These are phyloP conservation scores for Andrena haemorrhoa DNA, from an alignment of 2,888 invertebrate genomes.

Conservation along the genomic window DNA sequence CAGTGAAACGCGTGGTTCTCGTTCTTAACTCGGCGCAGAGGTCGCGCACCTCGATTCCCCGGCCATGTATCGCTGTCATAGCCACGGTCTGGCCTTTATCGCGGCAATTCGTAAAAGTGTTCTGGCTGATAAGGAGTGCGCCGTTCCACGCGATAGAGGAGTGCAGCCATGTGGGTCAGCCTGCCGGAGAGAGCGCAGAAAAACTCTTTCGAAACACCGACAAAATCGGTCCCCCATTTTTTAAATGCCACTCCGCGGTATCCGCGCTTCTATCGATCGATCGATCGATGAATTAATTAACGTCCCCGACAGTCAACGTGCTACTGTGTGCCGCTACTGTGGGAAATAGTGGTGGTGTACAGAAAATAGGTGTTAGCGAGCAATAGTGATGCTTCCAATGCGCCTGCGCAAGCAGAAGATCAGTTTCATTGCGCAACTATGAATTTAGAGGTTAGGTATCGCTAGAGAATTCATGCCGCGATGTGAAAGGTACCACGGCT, in stretches of 20 bases:
- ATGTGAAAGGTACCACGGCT: too few relatives aligned
- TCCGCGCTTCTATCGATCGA: background rate
- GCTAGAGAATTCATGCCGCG: too few relatives aligned
- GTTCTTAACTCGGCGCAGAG: slow-evolving; percentile 40
- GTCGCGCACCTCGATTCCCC: slow-evolving; percentile 45
- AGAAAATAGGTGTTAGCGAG: too few relatives aligned
- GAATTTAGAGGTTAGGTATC: too few relatives aligned
- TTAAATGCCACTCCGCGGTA: background rate
- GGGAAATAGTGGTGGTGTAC: too few relatives aligned
- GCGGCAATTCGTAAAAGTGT: slow-evolving; percentile 47
- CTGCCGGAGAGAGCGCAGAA: background rate
- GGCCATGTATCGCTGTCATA: slow-evolving; percentile 28
- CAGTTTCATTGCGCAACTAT: too few relatives aligned
- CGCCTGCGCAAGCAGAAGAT: too few relatives aligned
- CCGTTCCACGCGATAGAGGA: slow-evolving; percentile 57
- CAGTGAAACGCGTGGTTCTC: slow-evolving; percentile 26
- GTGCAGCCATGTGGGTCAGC: slow-evolving; percentile 41
- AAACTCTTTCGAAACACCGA: slow-evolving; percentile 20
- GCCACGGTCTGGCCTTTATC: slow-evolving; percentile 31
- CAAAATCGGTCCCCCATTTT: background rate
- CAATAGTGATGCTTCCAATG: too few relatives aligned
- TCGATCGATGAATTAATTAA: background rate
- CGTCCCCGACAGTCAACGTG: background rate
- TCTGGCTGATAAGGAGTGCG: slow-evolving; percentile 34
- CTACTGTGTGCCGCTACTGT: background rate